Conservation (phyloP, 1,140 invertebrate species). For the Apolygus lucorum region DNA sequence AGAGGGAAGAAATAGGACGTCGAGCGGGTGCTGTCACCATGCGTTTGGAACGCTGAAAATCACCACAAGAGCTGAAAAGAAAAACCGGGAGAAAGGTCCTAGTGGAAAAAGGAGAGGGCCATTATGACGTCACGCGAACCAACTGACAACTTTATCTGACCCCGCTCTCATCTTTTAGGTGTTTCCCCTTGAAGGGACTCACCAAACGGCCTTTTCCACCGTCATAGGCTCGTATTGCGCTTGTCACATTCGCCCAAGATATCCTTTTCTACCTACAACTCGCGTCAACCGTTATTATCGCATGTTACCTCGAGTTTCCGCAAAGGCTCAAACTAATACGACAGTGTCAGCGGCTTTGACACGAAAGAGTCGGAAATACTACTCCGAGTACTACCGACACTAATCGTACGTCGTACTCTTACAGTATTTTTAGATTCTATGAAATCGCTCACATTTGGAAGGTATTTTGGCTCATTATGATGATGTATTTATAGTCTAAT, state of each 20-base stretch:
- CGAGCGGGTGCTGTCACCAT: background rate
- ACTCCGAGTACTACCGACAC: too few relatives aligned
- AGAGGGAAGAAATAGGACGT: too few relatives aligned
- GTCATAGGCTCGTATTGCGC: background rate
- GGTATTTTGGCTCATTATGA: too few relatives aligned
- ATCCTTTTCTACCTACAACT: background rate
- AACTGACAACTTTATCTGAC: slow-evolving; percentile 11
- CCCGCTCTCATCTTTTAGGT: background rate
- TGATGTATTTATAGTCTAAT: too few relatives aligned
- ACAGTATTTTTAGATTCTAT: too few relatives aligned
- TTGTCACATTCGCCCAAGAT: background rate
- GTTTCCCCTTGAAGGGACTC: background rate
- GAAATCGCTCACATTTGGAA: too few relatives aligned
- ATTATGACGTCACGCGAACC: slow-evolving; percentile 8
- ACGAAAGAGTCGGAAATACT: background rate
- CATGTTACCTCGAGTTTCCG: slow-evolving; percentile 2
- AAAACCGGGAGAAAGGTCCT: background rate
- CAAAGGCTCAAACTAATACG: background rate
- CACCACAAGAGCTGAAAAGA: background rate
- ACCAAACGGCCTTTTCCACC: background rate
- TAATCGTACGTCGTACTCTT: too few relatives aligned
- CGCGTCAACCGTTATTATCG: slow-evolving; percentile 3
- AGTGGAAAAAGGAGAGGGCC: slow-evolving; percentile 3
- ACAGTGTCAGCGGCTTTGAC: background rate
- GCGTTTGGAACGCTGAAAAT: background rate